Base-by-base conservation (phyloP, 1,140 invertebrate genomes). In the Dryas iulia region DNA sequence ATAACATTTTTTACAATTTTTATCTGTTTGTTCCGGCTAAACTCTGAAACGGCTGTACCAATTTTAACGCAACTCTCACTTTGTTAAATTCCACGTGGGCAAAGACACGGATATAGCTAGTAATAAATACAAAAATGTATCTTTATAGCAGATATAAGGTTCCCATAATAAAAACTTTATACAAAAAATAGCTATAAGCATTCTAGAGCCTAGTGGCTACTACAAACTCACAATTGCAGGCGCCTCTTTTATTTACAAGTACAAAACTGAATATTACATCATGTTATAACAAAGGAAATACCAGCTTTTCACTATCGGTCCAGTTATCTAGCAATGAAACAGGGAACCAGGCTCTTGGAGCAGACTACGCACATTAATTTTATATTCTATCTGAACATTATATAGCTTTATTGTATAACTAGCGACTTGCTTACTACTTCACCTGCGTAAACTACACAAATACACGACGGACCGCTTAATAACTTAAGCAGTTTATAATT, bases 251-350 rank as follows among this genome's bases (percentile, higher is more conserved):
- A 61, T 53, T 63, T 26, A 63, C 53, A 65, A 71, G 59, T 59
- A 62, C 54, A 66, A 59, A 59, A 69, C 59, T 54, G 64, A 58
- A 63, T 31, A 63, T 69, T 54, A 63, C 58, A 66, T 58, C 57
- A 64, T 70, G 56, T 52, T 59, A 64, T 74, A 76, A 85, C 81
- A 85, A 83, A 84, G 81, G 70, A 79, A 74, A 78, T 74, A 62
- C 62, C 72, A 65, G 69, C 68, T 77, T 77, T 76, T 59, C 71
- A 67, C 59, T 74, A 77, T 72, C 74, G 62, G 74, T 72, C 74
- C 74, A 74, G 73, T 78, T 82, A 86, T 86, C 78, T 77, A 78
- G 80, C 86, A 88, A 88, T 85, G 82, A 80, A 79, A 76, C 78
- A 71, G 72, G 70, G 69, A 71, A 47, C 74, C 71, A 59, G 68